Base-by-base conservation (phyloP, 1,140 invertebrate species). In the Phthorimaea operculella region DNA sequence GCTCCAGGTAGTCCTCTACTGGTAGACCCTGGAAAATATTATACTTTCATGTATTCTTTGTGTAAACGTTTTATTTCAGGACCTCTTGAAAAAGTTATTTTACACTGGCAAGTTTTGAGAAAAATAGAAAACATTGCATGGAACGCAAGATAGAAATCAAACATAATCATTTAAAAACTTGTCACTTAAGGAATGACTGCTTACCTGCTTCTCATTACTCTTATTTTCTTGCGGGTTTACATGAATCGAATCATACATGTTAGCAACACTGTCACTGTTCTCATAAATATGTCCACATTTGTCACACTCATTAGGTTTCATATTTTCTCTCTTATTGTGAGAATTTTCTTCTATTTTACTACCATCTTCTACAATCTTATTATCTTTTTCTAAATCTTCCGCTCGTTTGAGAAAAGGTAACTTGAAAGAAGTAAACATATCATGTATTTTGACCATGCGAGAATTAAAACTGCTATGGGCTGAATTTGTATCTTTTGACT, bases 1-100 rank as follows among this genome's bases (percentile, higher is more conserved):
- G 81, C 18, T 79, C 81, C 53, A 84, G 42, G 34, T 84, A 84
- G 5, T 84, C 81, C 62, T 84, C 81, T 4, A 82, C 79, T 4
- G 65, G 60, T 0, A 75, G 15, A n/a, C 58, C 66, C 72, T 81
- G 60, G 16, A 68, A 70, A 16, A 28, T 28, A n/a, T n/a, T n/a
- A n/a, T 28, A 28, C 21, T 28, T 28, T 4, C 6, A 28, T n/a
- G n/a, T n/a, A n/a, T n/a, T n/a, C n/a, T n/a, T 28, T 28, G 6
- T 2, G 6, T 4, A 28, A 4, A 28, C 21, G 21, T 28, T 28
- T 28, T 6, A 6, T 28, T 28, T 28, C 21, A 28, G 21, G 21
- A 28, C 6, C 6, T 28, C 21, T 28, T 28, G 21, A n/a, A n/a
- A n/a, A n/a, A n/a, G n/a, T n/a, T n/a, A n/a, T n/a, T n/a, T n/a